A percentile compares a stretch with the other conserved stretches of the same genome.
Conservation (phyloP, 2,888 invertebrate genomes). For the Luffia ferchaultella region DNA sequence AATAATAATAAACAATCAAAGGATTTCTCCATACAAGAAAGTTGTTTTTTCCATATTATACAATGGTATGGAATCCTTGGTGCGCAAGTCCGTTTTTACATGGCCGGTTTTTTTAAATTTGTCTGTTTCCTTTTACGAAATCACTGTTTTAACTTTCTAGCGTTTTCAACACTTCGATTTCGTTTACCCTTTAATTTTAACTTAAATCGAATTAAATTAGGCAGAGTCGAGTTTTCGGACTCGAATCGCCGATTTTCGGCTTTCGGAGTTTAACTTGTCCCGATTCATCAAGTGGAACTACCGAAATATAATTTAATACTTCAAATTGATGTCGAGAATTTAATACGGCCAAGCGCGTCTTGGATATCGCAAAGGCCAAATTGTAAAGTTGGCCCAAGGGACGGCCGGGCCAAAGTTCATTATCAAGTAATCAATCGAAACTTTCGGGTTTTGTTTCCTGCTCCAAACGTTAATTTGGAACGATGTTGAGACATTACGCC, state of each 20-base stretch:
- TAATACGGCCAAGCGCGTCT: neutral
- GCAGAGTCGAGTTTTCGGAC: neutral
- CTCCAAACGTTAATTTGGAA: neutral
- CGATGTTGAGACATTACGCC: too few relatives aligned
- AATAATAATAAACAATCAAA: too few relatives aligned
- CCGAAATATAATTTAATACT: neutral
- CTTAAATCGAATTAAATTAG: neutral
- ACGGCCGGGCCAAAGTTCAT: neutral
- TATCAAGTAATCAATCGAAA: neutral
- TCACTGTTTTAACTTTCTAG: too few relatives aligned
- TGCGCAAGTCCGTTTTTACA: too few relatives aligned
- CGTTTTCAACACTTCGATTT: too few relatives aligned
- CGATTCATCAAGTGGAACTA: neutral
- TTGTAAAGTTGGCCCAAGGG: neutral
- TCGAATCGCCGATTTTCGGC: neutral
- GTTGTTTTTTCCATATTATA: too few relatives aligned
- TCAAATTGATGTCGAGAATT: neutral
- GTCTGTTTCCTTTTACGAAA: too few relatives aligned
- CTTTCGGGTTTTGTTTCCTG: neutral
- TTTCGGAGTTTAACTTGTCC: neutral
- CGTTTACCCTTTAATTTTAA: too few relatives aligned
- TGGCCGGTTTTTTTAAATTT: too few relatives aligned
- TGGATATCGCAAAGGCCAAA: neutral
- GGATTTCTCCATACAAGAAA: too few relatives aligned
- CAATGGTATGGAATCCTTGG: too few relatives aligned